Evolutionary conservation across 1,140 invertebrate genomes (phyloP).

Genomic region (Theocolax elegans): DNA sequence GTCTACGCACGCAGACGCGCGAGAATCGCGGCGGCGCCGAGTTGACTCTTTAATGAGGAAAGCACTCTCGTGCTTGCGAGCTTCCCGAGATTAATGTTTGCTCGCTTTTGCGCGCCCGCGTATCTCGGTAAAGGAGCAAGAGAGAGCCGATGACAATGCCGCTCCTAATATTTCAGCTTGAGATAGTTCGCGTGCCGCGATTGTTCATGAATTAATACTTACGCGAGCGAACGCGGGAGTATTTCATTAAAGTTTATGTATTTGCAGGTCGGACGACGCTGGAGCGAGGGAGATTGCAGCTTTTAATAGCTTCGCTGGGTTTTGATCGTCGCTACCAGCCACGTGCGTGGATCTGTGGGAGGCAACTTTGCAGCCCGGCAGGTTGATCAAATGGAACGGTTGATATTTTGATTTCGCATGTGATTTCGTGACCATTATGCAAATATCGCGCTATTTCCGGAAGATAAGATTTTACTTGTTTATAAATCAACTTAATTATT

Average conservation of each 20-base stretch:
- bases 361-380: too few relatives aligned
- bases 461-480: too few relatives aligned
- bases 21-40: not conserved
- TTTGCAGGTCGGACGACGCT: not conserved
- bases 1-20: too few relatives aligned
- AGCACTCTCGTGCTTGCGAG: not conserved
- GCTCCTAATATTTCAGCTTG: constrained; percentile 18
- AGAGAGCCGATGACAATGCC: constrained; percentile 17
- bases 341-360: too few relatives aligned
- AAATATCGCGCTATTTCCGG: too few relatives aligned
- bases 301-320: constrained; percentile 3
- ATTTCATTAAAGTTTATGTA: constrained; percentile 36
- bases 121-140: too few relatives aligned
- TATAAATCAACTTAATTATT: too few relatives aligned
- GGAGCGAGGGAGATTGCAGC: constrained; percentile 15
- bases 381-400: too few relatives aligned
- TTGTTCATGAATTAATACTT: constrained; percentile 18
- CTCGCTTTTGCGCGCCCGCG: too few relatives aligned
- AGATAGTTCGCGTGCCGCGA: not conserved
- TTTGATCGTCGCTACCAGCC: too few relatives aligned
- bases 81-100: not conserved
- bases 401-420: too few relatives aligned
- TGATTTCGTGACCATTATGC: too few relatives aligned
- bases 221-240: not conserved
- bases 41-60: constrained; percentile 24